A percentile compares a stretch with the other conserved stretches of the same genome.
Conservation (phyloP, 2,797 vertebrate species). For the Thunnus albacares region DNA sequence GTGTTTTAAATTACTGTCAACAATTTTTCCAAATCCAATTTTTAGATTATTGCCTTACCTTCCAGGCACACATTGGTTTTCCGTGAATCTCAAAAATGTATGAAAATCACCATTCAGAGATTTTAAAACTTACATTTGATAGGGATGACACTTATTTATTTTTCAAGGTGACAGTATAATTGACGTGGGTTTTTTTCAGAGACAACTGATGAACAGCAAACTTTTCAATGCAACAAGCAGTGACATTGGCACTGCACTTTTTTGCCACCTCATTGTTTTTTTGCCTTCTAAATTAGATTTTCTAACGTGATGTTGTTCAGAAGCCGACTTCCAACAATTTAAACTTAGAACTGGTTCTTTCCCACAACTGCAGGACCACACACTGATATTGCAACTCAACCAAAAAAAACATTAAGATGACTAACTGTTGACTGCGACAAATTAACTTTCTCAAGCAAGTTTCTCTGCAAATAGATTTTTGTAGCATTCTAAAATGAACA, state of each 20-base stretch:
- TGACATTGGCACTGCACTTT: not conserved
- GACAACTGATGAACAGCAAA: not conserved
- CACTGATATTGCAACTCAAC: not conserved
- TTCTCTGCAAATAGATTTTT: not conserved
- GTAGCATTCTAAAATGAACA: not conserved
- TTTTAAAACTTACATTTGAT: no score
- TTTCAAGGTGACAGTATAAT: not conserved
- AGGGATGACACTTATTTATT: not conserved
- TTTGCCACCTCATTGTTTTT: not conserved
- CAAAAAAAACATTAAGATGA: not conserved
- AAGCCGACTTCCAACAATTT: no score
- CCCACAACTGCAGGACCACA: not conserved
- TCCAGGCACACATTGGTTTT: not conserved
- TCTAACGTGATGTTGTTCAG: no score
- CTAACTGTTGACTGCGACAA: not conserved
- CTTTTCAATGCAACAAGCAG: not conserved
- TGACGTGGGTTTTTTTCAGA: not conserved
- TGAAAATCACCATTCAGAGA: not conserved
- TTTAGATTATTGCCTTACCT: slow-evolving; percentile 3
- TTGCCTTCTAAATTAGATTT: not conserved
- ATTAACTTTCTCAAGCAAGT: not conserved
- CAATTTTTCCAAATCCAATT: not conserved
- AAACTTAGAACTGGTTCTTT: not conserved
- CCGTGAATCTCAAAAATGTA: not conserved
- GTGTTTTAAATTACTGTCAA: slow-evolving; percentile 21